phyloP scores from a whole-genome alignment of 1,140 invertebrate genomes.

The Trichogramma pretiosum region DNA sequence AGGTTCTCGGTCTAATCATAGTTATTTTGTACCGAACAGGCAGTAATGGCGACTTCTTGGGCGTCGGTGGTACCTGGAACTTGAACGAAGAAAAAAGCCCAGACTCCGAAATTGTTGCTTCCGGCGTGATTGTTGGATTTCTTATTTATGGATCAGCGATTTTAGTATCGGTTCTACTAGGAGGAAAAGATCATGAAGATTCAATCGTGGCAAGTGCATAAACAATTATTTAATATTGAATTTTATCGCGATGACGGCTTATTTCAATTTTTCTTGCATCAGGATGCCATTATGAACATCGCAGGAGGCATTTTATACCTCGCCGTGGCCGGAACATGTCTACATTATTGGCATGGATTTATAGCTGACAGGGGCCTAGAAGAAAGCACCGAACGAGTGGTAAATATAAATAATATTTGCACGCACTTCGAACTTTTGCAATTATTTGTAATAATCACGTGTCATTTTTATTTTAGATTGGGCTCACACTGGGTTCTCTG shows the following conservation, averaged over 20 bases:
- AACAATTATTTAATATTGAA: slow-evolving; percentile 8
- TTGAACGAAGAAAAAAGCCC: slow-evolving; percentile 78
- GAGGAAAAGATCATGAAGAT: slow-evolving; percentile 65
- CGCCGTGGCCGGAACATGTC: slow-evolving; percentile 69
- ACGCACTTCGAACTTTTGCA: neutral
- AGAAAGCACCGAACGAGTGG: slow-evolving; percentile 58
- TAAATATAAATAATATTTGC: neutral
- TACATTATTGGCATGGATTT: slow-evolving; percentile 82
- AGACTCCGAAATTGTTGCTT: slow-evolving; percentile 75
- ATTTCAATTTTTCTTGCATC: slow-evolving; percentile 66
- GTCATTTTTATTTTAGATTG: slow-evolving; percentile 53
- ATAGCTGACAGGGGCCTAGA: slow-evolving; percentile 61
- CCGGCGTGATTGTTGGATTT: slow-evolving; percentile 75
- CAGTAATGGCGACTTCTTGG: slow-evolving; percentile 70
- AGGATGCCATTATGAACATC: slow-evolving; percentile 83
- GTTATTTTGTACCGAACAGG: slow-evolving; percentile 72
- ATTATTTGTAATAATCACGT: neutral
- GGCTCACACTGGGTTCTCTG: slow-evolving; percentile 67
- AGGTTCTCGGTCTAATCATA: slow-evolving; percentile 74
- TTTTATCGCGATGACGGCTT: no score
- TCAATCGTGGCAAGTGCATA: slow-evolving; percentile 42
- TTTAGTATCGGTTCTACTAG: slow-evolving; percentile 63
- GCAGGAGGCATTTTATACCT: slow-evolving; percentile 74
- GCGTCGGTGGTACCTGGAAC: slow-evolving; percentile 79
- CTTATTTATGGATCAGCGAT: slow-evolving; percentile 69